phyloP scores from a whole-genome alignment of 1,140 invertebrate genomes.

The Temnothorax curvispinosus region DNA sequence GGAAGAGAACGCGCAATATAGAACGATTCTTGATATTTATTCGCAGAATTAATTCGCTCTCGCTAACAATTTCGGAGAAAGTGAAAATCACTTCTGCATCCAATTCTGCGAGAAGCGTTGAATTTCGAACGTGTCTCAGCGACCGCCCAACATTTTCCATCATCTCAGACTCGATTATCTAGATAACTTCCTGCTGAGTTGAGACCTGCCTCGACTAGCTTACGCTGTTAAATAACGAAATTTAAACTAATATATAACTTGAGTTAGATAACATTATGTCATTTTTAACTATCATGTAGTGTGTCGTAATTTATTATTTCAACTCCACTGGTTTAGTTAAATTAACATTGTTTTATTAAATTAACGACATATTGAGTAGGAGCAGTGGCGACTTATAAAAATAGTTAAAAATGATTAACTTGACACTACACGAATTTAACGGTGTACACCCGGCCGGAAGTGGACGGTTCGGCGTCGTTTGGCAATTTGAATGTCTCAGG shows the following conservation, averaged over 20 bases:
- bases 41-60: not conserved
- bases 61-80: slow-evolving; percentile 1
- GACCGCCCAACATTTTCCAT: not conserved
- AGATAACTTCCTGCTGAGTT: not conserved
- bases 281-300: no score
- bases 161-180: not conserved
- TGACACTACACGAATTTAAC: no score
- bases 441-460: not conserved
- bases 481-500: not conserved
- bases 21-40: not conserved
- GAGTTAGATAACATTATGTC: no score
- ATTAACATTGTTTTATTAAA: no score
- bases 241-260: no score
- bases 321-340: no score
- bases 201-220: not conserved
- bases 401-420: no score
- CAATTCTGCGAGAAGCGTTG: not conserved
- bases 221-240: no score
- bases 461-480: not conserved
- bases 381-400: no score
- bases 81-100: not conserved
- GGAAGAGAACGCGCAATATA: not conserved
- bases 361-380: no score
- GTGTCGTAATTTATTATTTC: no score
- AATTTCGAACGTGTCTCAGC: not conserved